Conservation (phyloP, 2,113 vertebrate species). For the Pomatostomus ruficeps region DNA sequence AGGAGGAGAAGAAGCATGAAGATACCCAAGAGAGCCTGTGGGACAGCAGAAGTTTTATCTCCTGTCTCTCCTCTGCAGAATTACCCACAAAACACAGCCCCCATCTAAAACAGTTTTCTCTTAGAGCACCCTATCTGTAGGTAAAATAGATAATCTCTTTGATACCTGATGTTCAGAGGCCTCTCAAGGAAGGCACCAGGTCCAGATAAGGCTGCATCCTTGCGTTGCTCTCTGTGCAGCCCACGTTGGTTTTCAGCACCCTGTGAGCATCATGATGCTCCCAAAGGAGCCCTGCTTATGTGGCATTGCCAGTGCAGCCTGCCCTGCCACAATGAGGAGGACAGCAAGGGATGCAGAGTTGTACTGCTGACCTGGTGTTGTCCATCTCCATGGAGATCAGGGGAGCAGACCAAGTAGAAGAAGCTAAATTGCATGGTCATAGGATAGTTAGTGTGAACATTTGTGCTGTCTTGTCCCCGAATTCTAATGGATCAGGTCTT, state of each 20-base stretch:
- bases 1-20: not conserved
- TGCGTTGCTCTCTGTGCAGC: fast-evolving
- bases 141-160: not conserved
- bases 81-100: not conserved
- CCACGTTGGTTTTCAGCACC: not conserved
- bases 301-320: not conserved
- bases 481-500: not conserved
- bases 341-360: not conserved
- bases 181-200: not conserved
- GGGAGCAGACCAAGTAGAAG: not conserved
- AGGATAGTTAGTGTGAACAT: not conserved
- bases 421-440: not conserved
- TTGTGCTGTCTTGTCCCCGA: not conserved
- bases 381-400: not conserved
- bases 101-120: not conserved
- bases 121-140: not conserved
- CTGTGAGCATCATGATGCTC: not conserved
- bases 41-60: not conserved
- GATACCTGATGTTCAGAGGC: not conserved
- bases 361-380: not conserved
- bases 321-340: not conserved
- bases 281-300: not conserved
- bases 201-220: not conserved
- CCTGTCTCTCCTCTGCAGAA: fast-evolving
- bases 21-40: not conserved